phyloP scores from a whole-genome alignment of 2,113 vertebrate species.

The Siphamia tubifer region DNA sequence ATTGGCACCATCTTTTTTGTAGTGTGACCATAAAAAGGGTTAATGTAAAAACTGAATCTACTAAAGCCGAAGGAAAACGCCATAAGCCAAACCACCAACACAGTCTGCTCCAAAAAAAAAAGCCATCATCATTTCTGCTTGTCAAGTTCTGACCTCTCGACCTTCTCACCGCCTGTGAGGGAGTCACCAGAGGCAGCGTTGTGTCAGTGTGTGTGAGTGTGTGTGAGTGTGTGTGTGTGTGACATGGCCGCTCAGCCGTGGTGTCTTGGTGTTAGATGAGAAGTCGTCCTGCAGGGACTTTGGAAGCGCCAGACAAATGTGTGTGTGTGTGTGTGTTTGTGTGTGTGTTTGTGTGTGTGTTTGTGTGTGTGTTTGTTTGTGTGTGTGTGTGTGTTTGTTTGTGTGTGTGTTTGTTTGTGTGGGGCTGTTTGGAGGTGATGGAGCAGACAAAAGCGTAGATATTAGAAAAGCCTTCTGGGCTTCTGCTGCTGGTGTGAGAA shows the following conservation, averaged over 20 bases:
- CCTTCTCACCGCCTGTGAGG: slow-evolving; percentile 19
- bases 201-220: slow-evolving; percentile 11
- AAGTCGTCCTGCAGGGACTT: slow-evolving; percentile 27
- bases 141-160: slow-evolving; percentile 41
- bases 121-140: slow-evolving; percentile 43
- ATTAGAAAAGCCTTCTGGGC: background rate
- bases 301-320: background rate
- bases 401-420: background rate
- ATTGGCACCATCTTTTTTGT: no score
- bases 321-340: background rate
- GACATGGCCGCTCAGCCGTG: slow-evolving; percentile 6
- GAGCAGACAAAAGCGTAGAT: slow-evolving; percentile 4
- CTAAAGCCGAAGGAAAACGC: no score
- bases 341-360: background rate
- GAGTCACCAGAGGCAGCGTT: background rate
- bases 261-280: slow-evolving; percentile 39
- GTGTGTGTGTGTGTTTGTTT: background rate
- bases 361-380: slow-evolving; percentile 1
- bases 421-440: slow-evolving; percentile 12
- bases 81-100: background rate
- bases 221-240: background rate
- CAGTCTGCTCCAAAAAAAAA: background rate
- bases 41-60: no score
- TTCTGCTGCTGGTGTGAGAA: background rate
- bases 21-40: no score